phyloP scores from a whole-genome alignment of 1,140 invertebrate species.

The Trichonephila clavata region DNA sequence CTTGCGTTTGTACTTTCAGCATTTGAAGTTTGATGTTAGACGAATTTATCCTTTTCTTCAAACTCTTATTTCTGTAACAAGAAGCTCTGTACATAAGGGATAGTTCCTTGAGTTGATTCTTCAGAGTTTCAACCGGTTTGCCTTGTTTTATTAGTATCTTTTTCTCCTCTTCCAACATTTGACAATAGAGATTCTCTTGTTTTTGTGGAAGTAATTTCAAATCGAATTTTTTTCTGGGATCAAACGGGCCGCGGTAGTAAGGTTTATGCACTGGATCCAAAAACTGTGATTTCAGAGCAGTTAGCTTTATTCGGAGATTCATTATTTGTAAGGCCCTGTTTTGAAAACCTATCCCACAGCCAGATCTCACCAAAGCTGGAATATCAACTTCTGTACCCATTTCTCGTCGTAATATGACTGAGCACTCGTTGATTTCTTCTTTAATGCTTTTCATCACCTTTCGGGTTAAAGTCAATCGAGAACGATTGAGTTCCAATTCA shows the following conservation, averaged over 20 bases:
- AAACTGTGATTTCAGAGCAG: slow-evolving; percentile 32
- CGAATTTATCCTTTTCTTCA: background rate
- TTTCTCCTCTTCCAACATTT: slow-evolving; percentile 32
- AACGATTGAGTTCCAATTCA: slow-evolving; percentile 25
- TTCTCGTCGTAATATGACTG: background rate
- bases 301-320: slow-evolving; percentile 50
- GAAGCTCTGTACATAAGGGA: slow-evolving; percentile 53
- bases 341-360: background rate
- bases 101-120: slow-evolving; percentile 24
- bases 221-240: slow-evolving; percentile 39
- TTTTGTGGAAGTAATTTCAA: slow-evolving; percentile 47
- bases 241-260: slow-evolving; percentile 48
- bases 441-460: slow-evolving; percentile 31
- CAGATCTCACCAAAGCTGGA: slow-evolving; percentile 1
- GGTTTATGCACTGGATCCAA: slow-evolving; percentile 43
- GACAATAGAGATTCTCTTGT: slow-evolving; percentile 25
- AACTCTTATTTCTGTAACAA: slow-evolving; percentile 31
- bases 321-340: slow-evolving; percentile 33
- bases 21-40: background rate
- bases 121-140: background rate
- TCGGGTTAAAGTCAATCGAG: background rate
- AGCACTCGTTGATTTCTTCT: slow-evolving; percentile 37
- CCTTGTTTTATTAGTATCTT: background rate
- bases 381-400: slow-evolving; percentile 42
- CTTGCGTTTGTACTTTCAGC: background rate